These are phyloP conservation scores for Catagonus wagneri DNA, from an alignment of 2,113 vertebrate genomes.

Conservation along the genomic window DNA sequence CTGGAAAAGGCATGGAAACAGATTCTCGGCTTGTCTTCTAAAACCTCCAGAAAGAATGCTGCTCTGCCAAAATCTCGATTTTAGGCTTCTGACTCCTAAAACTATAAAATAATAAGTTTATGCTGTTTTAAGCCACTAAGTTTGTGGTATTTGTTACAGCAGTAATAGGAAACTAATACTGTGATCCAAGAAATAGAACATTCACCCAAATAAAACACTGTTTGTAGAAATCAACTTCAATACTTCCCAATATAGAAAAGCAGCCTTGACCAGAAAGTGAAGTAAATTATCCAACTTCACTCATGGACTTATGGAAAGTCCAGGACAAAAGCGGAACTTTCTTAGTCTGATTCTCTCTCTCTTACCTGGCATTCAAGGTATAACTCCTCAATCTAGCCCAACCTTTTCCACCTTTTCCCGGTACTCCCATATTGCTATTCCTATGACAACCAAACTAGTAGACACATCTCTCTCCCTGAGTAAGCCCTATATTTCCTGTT, in stretches of 20 bases:
- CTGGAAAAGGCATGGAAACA: neutral
- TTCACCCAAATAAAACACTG: neutral
- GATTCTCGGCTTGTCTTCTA: neutral
- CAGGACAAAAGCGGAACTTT: neutral
- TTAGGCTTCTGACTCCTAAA: neutral
- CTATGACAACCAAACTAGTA: neutral
- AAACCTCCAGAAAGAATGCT: neutral
- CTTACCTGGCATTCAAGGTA: neutral
- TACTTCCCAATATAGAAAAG: neutral
- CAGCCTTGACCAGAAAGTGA: neutral
- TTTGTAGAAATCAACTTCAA: neutral
- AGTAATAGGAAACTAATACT: neutral
- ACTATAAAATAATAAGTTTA: neutral
- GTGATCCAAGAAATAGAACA: neutral
- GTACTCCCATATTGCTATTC: neutral
- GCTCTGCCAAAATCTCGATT: neutral
- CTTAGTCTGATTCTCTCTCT: neutral
- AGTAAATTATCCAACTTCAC: neutral
- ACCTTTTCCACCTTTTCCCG: neutral
- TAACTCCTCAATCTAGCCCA: neutral
- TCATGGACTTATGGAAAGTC: neutral
- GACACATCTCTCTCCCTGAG: neutral
- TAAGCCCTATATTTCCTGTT: neutral
- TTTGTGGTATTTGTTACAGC: neutral
- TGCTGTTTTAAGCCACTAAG: neutral